These are phyloP conservation scores for Leptinotarsa texana DNA, from an alignment of 1,140 invertebrate genomes.

Conservation along the genomic window DNA sequence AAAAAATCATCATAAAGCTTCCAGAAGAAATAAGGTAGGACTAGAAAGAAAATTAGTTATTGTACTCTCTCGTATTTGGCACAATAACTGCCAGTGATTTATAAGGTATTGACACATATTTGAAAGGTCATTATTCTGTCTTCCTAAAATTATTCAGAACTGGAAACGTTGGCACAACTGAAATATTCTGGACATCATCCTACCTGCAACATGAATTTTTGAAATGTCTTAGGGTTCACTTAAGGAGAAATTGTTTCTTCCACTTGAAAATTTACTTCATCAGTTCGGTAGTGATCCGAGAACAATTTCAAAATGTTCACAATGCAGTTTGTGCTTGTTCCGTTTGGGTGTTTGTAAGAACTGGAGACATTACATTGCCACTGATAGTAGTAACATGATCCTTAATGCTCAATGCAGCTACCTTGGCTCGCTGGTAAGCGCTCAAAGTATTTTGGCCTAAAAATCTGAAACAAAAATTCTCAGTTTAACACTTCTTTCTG, in stretches of 20 bases:
- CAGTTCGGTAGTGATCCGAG: neutral
- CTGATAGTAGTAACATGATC: constrained; percentile 62
- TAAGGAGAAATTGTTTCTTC: neutral
- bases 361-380: constrained; percentile 56
- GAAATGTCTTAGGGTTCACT: neutral
- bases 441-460: constrained; percentile 83
- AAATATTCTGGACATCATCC: too few species aligned
- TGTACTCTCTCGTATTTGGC: too few species aligned
- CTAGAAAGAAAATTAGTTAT: too few species aligned
- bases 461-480: constrained; percentile 61
- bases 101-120: too few species aligned
- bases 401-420: constrained; percentile 80
- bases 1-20: too few species aligned
- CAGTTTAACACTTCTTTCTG: too few species aligned
- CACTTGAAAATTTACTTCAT: neutral
- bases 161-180: neutral
- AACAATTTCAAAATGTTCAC: neutral
- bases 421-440: constrained; percentile 85
- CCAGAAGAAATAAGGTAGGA: too few species aligned
- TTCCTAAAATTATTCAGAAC: neutral
- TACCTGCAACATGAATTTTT: neutral
- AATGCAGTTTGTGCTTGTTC: constrained; percentile 12
- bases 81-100: too few species aligned
- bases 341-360: neutral
- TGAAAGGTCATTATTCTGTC: neutral